Base-by-base conservation (phyloP, 2,797 vertebrate species). In the Salmo trutta region DNA sequence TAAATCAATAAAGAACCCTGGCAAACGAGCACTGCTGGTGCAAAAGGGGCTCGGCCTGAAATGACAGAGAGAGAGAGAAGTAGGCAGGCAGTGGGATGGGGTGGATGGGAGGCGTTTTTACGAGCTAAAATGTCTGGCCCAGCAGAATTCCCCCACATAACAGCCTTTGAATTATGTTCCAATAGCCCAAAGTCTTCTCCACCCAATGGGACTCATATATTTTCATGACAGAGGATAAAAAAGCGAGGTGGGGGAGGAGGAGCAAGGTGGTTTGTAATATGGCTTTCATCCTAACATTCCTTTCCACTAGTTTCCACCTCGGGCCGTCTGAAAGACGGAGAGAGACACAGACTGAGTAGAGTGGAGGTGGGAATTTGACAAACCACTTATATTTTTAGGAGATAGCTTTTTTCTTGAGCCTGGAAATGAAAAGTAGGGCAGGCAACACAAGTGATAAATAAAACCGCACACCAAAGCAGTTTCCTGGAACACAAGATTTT, bases 361-460 rank as follows among this genome's bases (percentile, higher is more conserved):
- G 68, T 24, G 51, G 17, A 17, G 33, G 29, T 54, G 71, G 62
- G 56, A 52, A 62, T 71, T 73, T 56, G 29, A 71, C 62, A 74
- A 79, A 79, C 54, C 62, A 76, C 41, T 75, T 79, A 72, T 72
- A 71, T 65, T 73, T 64, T 72, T 71, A 21, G 24, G 52, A 14
- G 52, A 75, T 54, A 27, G 36, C 76, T 75, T 83, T 74, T 72
- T 15, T 33, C 73, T 51, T 53, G 41, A 36, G 65, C 73, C 41
- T 6, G 27, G 27, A 56, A 59, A 62, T 24, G 41, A 71, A 71
- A 71, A 52, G 21, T 19, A 4, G 24, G 24, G 21, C 51, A 52
- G 41, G 51, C 10, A 71, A 47, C 21, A 52, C 47, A 27, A 36
- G n/a, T 51, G 41, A 71, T 92, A 88, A 91, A 94, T 92, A 88